Evolutionary conservation across 2,888 invertebrate genomes (phyloP), one percentile per base, ranked within the genome.

Genomic region (Athalia circularis): DNA sequence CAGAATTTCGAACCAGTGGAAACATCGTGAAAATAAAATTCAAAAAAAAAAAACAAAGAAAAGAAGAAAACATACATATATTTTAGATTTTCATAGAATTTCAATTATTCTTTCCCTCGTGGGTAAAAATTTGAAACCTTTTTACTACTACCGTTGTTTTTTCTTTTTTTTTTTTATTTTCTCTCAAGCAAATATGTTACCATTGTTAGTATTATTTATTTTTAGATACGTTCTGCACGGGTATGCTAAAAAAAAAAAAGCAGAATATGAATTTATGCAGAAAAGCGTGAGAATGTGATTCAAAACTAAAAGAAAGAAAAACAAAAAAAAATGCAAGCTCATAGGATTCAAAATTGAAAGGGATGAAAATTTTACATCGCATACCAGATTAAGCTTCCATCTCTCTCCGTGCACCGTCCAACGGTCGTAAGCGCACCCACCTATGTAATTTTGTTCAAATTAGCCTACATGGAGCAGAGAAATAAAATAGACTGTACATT

Each of bases 361-460:
- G 8, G 29, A 65, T 13, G 47, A 47, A 65, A 65, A n/a, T 65
- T 65, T 4, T 68, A 68, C 8, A 68, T 52, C 52, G 54, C 11
- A 68, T 54, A 7, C 54, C 52, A 54, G 43, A 43, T 68, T 29
- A n/a, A 29, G 54, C n/a, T 13, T 29, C 48, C 29, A 1, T 29
- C 29, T 29, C 29, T 29, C 29, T 29, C 29, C 2, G 29, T 29
- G 29, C 48, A 48, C 47, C 65, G 48, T 29, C 65, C 47, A 65
- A 65, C 48, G 45, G 45, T 13, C 48, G 3, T 29, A 29, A 0
- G 29, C 29, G 0, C 13, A 13, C n/a, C 45, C 68, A 68, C 68
- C 68, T 54, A n/a, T 68, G 52, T 54, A 68, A 68, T 68, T 54
- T 43, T 29, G 68, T 54, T 52, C 54, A 54, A 68, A 52, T 68